Base-by-base conservation (phyloP, 53 echinoderm and acorn worm genomes). In the Holothuria leucospilota region DNA sequence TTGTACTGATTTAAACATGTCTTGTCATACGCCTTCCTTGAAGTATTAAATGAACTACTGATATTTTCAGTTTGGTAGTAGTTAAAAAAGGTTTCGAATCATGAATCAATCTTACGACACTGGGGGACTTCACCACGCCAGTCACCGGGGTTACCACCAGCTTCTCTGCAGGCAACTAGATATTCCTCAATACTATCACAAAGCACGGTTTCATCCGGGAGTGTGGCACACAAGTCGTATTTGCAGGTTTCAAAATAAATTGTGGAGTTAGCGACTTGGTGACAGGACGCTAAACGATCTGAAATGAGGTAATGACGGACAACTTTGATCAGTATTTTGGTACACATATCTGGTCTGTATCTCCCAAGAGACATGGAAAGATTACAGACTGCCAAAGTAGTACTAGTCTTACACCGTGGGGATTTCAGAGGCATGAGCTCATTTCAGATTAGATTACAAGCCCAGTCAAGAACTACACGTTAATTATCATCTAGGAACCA, bases 221-320 rank as follows among this genome's bases (percentile, higher is more conserved):
- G 77, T 18, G 87, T 87, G 38, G 86, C 90, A 88, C 93, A 93
- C 28, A 90, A 80, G 58, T 93, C 93, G 62, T 87, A 93, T 77
- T 87, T 40, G 59, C 93, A 93, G 34, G 80, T 60, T 23, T 80
- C 61, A 10, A 59, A 80, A 20, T 60, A 80, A 11, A 80, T 8
- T 4, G 59, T 24, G 15, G 80, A 30, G 53, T 80, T 38, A 27
- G 62, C 34, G 8, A 80, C 65, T 24, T 68, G 34, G 39, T 86
- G 89, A 62, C 93, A 93, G n/a, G 64, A 69, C 0, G 60, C 39
- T 30, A 86, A 81, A 13, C 82, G 90, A 26, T 82, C 90, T 88
- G 59, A 23, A 27, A 42, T 18, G 56, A 56, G 1, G 56, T 7
- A 16, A 5, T 15, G 3, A 56, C 18, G 18, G 15, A 15, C 0